Percentiles rank a stretch among this genome's conserved stretches.
Conservation (phyloP, 2,888 invertebrate species). For the Polymixis lichenea region DNA sequence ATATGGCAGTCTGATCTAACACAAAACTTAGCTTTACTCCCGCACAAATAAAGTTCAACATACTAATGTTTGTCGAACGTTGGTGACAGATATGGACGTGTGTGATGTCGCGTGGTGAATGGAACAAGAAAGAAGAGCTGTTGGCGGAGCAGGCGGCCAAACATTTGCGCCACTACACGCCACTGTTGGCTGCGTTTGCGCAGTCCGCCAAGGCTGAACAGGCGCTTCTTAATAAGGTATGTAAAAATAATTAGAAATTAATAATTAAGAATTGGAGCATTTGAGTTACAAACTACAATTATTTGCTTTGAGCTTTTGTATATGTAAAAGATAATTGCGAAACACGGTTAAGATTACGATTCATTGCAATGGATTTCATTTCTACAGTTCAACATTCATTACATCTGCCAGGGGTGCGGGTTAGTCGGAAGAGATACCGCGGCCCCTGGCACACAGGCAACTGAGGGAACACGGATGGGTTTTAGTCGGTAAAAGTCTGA, state of each 20-base stretch:
- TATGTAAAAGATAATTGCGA: not conserved
- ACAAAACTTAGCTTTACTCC: not conserved
- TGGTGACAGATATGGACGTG: conserved; percentile 95
- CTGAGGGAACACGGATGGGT: too few species aligned
- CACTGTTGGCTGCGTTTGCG: conserved; percentile 96
- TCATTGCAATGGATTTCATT: too few species aligned
- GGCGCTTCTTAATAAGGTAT: conserved; percentile 94
- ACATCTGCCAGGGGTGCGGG: too few species aligned
- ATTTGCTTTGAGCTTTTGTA: not conserved
- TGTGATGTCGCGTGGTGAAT: conserved; percentile 98
- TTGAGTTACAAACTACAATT: not conserved
- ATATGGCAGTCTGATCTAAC: conserved; percentile 85
- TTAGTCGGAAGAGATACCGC: too few species aligned
- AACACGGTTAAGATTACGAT: too few species aligned
- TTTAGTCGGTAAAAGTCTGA: too few species aligned
- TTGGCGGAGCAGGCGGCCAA: conserved; percentile 98
- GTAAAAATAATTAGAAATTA: conserved; percentile 1
- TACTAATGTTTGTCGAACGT: conserved; percentile 13
- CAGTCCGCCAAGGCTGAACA: conserved; percentile 96
- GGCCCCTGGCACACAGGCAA: too few species aligned
- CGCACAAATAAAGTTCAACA: not conserved
- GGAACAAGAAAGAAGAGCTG: conserved; percentile 99
- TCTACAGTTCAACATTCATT: too few species aligned
- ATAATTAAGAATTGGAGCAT: not conserved
- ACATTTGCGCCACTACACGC: conserved; percentile 96